phyloP scores from a whole-genome alignment of 1,140 invertebrate species.

The Pseudomyrmex pallidus region DNA sequence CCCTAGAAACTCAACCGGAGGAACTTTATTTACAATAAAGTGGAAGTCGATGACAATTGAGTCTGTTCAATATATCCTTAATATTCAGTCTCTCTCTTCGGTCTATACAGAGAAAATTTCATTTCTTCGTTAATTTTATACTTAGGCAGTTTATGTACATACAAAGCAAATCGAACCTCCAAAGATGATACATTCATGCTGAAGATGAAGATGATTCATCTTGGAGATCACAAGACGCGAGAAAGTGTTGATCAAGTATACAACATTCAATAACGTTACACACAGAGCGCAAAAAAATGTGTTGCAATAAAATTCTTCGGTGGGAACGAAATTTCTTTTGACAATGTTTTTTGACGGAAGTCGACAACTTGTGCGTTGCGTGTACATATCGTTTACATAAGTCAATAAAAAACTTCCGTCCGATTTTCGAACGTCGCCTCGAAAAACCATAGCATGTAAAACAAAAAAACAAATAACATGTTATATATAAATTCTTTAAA shows the following conservation, averaged over 20 bases:
- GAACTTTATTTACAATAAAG: conserved; percentile 42
- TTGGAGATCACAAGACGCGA: conserved; percentile 11
- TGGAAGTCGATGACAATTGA: conserved; percentile 17
- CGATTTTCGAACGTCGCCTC: too few relatives aligned
- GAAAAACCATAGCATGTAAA: background rate
- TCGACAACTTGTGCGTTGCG: too few relatives aligned
- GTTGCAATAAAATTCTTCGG: too few relatives aligned
- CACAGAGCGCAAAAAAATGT: too few relatives aligned
- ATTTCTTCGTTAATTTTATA: conserved; percentile 7
- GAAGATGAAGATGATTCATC: background rate
- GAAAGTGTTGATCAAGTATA: background rate
- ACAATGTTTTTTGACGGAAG: too few relatives aligned
- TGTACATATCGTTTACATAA: too few relatives aligned
- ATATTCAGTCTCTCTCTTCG: conserved; percentile 38
- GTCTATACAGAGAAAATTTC: conserved; percentile 35
- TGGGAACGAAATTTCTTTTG: too few relatives aligned
- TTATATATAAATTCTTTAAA: too few relatives aligned
- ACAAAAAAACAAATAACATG: background rate
- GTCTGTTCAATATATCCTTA: conserved; percentile 18
- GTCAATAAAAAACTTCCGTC: too few relatives aligned
- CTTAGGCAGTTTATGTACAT: conserved; percentile 19
- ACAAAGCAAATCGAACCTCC: background rate
- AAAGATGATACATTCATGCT: background rate
- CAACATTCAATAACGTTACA: too few relatives aligned
- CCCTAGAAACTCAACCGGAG: conserved; percentile 17